Evolutionary conservation across 2,113 vertebrate species (phyloP).

Genomic region (Dendropsophus ebraccatus): DNA sequence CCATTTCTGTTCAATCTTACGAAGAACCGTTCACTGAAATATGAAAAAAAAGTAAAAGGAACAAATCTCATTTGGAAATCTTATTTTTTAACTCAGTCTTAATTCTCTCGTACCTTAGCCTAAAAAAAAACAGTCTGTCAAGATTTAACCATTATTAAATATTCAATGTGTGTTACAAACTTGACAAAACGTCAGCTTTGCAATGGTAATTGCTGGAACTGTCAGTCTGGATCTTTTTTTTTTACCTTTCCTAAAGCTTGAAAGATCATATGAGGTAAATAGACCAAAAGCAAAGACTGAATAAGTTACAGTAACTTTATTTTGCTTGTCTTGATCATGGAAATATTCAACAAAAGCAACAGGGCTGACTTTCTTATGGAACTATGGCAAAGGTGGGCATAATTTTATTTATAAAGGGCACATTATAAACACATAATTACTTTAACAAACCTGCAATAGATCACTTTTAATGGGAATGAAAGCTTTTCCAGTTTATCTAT

Average conservation of each 20-base stretch:
- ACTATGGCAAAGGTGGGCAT: background rate
- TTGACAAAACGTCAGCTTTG: constrained; percentile 47
- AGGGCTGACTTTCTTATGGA: background rate
- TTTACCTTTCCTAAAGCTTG: background rate
- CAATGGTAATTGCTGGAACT: constrained; percentile 10
- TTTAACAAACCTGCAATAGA: too few species aligned
- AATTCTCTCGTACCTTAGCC: constrained; percentile 7
- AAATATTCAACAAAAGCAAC: background rate
- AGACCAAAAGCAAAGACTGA: background rate
- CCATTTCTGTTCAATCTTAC: constrained; percentile 95
- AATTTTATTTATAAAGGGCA: background rate
- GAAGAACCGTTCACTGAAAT: constrained; percentile 94
- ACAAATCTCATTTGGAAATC: background rate
- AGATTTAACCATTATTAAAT: constrained; percentile 11
- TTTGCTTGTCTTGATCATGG: background rate
- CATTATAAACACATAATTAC: too few species aligned
- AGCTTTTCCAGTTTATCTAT: too few species aligned
- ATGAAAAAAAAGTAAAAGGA: constrained; percentile 23
- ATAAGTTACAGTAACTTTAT: background rate
- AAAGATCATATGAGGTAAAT: constrained; percentile 2
- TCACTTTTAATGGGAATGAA: too few species aligned
- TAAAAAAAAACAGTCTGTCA: constrained; percentile 16
- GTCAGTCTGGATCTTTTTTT: constrained; percentile 18
- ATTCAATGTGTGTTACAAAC: constrained; percentile 16
- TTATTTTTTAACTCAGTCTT: background rate